These are phyloP conservation scores for Microcebus griseorufus DNA, from an alignment of 2,113 vertebrate genomes.

Conservation along the genomic window DNA sequence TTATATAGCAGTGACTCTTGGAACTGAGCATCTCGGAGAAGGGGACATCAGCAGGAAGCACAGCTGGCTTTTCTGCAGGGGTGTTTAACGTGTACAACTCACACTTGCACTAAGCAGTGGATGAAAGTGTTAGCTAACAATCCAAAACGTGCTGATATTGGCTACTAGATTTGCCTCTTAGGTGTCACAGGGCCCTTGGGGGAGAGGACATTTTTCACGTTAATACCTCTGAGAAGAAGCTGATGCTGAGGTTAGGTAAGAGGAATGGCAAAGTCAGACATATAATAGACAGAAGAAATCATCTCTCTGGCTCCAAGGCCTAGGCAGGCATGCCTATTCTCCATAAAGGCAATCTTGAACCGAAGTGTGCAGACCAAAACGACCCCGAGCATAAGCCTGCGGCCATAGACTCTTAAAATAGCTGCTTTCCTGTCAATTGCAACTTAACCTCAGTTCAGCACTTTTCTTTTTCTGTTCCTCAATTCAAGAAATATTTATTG, in stretches of 20 bases:
- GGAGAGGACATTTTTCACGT: not conserved
- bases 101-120: not conserved
- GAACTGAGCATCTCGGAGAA: not conserved
- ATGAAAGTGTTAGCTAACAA: not conserved
- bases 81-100: not conserved
- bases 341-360: not conserved
- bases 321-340: not conserved
- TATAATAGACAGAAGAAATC: not conserved
- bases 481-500: not conserved
- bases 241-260: not conserved
- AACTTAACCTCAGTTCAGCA: not conserved
- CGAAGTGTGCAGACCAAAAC: not conserved
- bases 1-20: not conserved
- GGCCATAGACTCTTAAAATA: not conserved
- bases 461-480: not conserved
- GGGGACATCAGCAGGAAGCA: not conserved
- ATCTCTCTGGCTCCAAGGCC: not conserved
- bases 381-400: not conserved
- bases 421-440: not conserved
- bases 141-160: not conserved
- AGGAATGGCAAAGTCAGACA: not conserved
- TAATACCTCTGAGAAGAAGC: not conserved
- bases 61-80: not conserved
- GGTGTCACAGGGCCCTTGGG: too few relatives aligned
- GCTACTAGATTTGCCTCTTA: not conserved